A percentile compares a stretch with the other conserved stretches of the same genome.
These are phyloP conservation scores for Eriosoma lanigerum DNA, from an alignment of 1,140 invertebrate genomes.

Conservation along the genomic window DNA sequence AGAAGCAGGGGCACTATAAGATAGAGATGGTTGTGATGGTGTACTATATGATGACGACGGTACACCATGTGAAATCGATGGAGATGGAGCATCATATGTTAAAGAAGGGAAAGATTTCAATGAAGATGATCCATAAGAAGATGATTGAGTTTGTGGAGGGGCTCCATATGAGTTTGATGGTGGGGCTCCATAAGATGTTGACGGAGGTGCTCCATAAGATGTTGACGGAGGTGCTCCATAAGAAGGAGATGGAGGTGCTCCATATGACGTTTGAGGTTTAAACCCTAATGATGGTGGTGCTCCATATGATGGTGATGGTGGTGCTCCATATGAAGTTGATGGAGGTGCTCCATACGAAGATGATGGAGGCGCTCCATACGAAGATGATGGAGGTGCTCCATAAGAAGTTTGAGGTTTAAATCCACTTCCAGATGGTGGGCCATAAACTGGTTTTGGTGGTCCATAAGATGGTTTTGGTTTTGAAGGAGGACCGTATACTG, in stretches of 20 bases:
- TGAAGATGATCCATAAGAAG: conserved; percentile 58
- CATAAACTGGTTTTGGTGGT: conserved; percentile 54
- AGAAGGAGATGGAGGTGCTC: conserved; percentile 53
- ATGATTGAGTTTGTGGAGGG: conserved; percentile 54
- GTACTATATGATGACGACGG: conserved; percentile 50
- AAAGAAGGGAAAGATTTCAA: conserved; percentile 54
- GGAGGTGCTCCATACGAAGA: background rate
- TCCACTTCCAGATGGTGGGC: conserved; percentile 57
- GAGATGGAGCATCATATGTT: conserved; percentile 48
- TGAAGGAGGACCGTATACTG: conserved; percentile 53
- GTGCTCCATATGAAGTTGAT: background rate
- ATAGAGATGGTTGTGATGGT: conserved; percentile 31
- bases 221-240: conserved; percentile 58
- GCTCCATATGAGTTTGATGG: conserved; percentile 57
- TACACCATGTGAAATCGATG: conserved; percentile 57
- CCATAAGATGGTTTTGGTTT: conserved; percentile 58
- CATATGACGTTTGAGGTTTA: too few relatives aligned
- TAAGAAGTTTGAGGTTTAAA: conserved; percentile 56
- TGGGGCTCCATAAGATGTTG: conserved; percentile 52
- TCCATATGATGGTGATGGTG: background rate
- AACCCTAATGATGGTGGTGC: conserved; percentile 40
- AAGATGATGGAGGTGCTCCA: conserved; percentile 54
- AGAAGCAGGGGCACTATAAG: conserved; percentile 52
- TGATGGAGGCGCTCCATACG: background rate
- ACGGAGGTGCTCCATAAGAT: conserved; percentile 58